Percentiles rank a stretch among this genome's conserved stretches.
Conservation (phyloP, 2,113 vertebrate species). For the Zosterops pallidus region DNA sequence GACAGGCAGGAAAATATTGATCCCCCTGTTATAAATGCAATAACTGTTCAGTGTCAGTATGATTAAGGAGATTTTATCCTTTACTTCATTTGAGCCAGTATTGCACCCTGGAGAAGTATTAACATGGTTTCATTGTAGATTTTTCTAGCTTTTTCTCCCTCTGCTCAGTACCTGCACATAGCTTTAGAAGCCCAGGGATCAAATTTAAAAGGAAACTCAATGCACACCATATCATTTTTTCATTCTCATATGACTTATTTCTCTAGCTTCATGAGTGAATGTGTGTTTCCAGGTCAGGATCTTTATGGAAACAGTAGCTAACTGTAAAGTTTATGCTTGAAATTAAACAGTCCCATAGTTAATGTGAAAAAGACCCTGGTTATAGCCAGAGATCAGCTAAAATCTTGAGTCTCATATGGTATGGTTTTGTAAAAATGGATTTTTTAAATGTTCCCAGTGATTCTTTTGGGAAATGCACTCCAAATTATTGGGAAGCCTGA, state of each 20-base stretch:
- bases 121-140: not conserved
- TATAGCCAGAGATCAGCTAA: slow-evolving; percentile 13
- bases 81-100: not conserved
- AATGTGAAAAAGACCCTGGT: slow-evolving; percentile 19
- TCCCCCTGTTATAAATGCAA: not conserved
- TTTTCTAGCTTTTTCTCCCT: not conserved
- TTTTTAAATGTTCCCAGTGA: not conserved
- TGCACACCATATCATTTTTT: not conserved
- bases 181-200: not conserved
- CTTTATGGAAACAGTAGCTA: slow-evolving; percentile 49
- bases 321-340: slow-evolving; percentile 34
- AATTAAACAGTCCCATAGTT: slow-evolving; percentile 26
- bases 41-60: not conserved
- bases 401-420: not conserved
- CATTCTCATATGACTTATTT: not conserved
- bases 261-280: not conserved
- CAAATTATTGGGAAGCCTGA: not conserved
- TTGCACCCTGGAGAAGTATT: not conserved
- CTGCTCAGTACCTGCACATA: not conserved
- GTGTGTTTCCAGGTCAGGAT: slow-evolving; percentile 19
- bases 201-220: not conserved
- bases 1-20: not conserved
- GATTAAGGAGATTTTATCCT: not conserved
- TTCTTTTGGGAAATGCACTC: not conserved
- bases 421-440: not conserved